phyloP scores from a whole-genome alignment of 2,888 invertebrate species.

The Drosophila villosipedis region DNA sequence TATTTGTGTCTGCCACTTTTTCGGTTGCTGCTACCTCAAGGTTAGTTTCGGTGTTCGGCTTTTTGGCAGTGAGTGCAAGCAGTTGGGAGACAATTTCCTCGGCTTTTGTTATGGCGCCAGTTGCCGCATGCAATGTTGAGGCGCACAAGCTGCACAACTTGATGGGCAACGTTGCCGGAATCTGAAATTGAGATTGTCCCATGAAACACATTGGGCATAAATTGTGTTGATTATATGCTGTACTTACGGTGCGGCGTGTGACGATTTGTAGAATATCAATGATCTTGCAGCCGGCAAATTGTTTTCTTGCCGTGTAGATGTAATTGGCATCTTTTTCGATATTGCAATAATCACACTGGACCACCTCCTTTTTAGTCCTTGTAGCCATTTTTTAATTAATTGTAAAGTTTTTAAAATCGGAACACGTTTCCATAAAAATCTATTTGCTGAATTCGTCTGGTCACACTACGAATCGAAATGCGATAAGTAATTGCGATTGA shows the following conservation, averaged over 20 bases:
- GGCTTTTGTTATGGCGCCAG: conserved; percentile 22
- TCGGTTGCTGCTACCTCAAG: not conserved
- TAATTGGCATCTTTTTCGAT: conserved; percentile 22
- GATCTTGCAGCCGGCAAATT: conserved; percentile 49
- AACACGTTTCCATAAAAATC: conserved; percentile 23
- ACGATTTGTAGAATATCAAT: conserved; percentile 47
- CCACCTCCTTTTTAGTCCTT: conserved; percentile 12
- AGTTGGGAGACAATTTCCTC: conserved; percentile 22
- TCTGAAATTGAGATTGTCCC: conserved; percentile 19
- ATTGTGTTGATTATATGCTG: conserved; percentile 18
- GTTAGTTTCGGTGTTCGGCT: not conserved
- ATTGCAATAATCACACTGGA: conserved; percentile 50
- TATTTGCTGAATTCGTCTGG: not conserved
- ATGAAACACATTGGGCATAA: not conserved
- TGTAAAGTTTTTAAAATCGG: not conserved
- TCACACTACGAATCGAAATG: not conserved
- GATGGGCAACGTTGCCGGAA: conserved; percentile 31
- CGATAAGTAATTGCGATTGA: not conserved
- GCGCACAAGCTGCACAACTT: conserved; percentile 54
- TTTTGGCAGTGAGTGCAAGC: not conserved
- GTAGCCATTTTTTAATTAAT: conserved; percentile 24
- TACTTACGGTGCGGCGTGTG: conserved; percentile 49
- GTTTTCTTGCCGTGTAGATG: conserved; percentile 39
- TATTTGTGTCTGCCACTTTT: not conserved
- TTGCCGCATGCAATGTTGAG: conserved; percentile 33